These are phyloP conservation scores for Cerceris rybyensis DNA, from an alignment of 2,888 invertebrate species.

Conservation along the genomic window DNA sequence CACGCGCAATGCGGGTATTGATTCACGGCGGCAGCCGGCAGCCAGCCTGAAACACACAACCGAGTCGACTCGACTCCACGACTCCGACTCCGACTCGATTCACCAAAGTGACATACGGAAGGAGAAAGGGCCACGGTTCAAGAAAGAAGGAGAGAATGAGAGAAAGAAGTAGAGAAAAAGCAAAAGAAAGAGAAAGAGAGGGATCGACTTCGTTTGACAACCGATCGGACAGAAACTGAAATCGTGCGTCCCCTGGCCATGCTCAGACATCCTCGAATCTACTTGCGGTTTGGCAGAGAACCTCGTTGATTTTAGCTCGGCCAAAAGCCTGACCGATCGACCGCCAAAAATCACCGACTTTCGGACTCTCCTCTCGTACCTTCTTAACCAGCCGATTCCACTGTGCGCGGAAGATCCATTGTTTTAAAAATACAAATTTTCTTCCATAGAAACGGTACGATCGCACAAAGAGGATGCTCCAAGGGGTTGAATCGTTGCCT, in stretches of 20 bases:
- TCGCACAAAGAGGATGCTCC: too few relatives aligned
- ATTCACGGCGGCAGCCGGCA: constrained; percentile 83
- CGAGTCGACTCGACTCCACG: constrained; percentile 80
- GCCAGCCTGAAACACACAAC: constrained; percentile 82
- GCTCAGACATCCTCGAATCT: constrained; percentile 10
- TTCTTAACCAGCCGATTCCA: too few relatives aligned
- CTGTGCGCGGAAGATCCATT: too few relatives aligned
- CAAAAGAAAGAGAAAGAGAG: constrained; percentile 3
- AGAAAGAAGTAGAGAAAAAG: neutral
- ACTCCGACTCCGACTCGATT: constrained; percentile 64
- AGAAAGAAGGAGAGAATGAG: constrained; percentile 4
- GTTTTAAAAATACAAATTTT: neutral
- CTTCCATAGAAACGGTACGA: too few relatives aligned
- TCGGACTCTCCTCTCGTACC: too few relatives aligned
- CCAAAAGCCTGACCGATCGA: too few relatives aligned
- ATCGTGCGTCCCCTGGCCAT: constrained; percentile 11
- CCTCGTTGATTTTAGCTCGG: too few relatives aligned
- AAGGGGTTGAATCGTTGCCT: constrained; percentile 4
- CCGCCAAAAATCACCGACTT: too few relatives aligned
- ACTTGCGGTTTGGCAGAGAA: constrained; percentile 8
- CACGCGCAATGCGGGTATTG: constrained; percentile 82
- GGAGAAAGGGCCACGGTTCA: constrained; percentile 5
- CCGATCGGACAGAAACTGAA: constrained; percentile 28
- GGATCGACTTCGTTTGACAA: neutral
- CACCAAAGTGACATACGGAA: constrained; percentile 37